phyloP scores from a whole-genome alignment of 2,797 vertebrate species.

The Babyrousa celebensis region DNA sequence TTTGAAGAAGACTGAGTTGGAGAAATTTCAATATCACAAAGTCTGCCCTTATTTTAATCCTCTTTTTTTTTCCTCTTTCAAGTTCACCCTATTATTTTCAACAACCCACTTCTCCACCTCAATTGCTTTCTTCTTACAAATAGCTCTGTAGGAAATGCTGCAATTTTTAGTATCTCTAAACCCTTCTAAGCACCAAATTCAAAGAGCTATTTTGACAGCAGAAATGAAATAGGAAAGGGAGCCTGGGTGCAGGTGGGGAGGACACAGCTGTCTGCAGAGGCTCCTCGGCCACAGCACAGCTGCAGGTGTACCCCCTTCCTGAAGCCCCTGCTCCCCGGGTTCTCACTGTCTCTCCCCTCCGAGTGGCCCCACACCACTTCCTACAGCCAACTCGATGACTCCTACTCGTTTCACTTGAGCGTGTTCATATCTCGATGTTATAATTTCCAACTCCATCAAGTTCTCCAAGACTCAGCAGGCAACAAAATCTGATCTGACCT shows the following conservation, averaged over 20 bases:
- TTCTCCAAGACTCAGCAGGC: not conserved
- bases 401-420: accelerated
- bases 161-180: constrained; percentile 85
- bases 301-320: accelerated
- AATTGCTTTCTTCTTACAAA: constrained; percentile 77
- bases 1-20: not conserved
- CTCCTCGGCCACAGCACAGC: not conserved
- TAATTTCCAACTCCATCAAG: not conserved
- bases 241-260: constrained; percentile 23
- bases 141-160: constrained; percentile 81
- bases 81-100: constrained; percentile 80
- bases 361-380: too few relatives aligned
- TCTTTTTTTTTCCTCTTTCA: constrained; percentile 40
- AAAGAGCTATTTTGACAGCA: constrained; percentile 83
- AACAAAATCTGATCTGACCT: not conserved
- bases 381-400: accelerated
- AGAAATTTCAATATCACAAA: constrained; percentile 18
- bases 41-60: constrained; percentile 52
- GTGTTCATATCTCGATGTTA: not conserved
- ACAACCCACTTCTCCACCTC: constrained; percentile 79
- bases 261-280: not conserved
- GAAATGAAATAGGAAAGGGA: constrained; percentile 60
- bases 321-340: not conserved
- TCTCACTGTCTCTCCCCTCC: accelerated
- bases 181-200: constrained; percentile 81